These are phyloP conservation scores for Apostichopus parvimensis DNA, from an alignment of 35 echinoderm and acorn worm species.

Conservation along the genomic window DNA sequence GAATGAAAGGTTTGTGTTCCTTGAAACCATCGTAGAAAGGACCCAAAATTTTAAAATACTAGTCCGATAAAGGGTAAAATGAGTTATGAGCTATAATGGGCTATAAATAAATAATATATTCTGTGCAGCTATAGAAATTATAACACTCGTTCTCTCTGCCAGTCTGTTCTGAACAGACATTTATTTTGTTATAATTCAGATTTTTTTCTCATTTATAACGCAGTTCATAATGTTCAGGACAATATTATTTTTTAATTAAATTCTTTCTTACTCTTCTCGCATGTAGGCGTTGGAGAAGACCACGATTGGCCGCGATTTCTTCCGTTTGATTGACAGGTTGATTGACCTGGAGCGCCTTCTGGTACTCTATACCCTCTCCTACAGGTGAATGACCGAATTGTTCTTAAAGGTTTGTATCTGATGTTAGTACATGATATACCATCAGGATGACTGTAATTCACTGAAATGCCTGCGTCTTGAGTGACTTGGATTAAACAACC, in stretches of 20 bases:
- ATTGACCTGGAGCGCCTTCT: not conserved
- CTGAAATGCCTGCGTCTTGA: not conserved
- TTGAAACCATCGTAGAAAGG: no score
- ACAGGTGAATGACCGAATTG: not conserved
- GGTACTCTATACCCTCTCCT: not conserved
- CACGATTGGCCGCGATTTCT: not conserved
- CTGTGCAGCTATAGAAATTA: no score
- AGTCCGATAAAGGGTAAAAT: no score
- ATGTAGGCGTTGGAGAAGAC: not conserved
- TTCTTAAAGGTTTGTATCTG: not conserved
- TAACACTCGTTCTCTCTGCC: not conserved
- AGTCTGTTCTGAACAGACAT: not conserved
- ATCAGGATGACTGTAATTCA: not conserved
- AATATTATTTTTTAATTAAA: not conserved
- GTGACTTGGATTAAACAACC: not conserved
- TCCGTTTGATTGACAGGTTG: not conserved
- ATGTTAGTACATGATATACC: not conserved
- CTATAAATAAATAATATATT: no score
- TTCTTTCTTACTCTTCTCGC: not conserved
- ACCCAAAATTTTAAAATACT: no score
- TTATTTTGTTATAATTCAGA: not conserved
- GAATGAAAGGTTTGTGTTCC: no score
- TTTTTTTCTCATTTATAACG: no score
- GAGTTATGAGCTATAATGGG: no score
- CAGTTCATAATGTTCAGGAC: not conserved